Base-by-base conservation (phyloP, 2,888 invertebrate genomes). In the Steinernema scapterisci region DNA sequence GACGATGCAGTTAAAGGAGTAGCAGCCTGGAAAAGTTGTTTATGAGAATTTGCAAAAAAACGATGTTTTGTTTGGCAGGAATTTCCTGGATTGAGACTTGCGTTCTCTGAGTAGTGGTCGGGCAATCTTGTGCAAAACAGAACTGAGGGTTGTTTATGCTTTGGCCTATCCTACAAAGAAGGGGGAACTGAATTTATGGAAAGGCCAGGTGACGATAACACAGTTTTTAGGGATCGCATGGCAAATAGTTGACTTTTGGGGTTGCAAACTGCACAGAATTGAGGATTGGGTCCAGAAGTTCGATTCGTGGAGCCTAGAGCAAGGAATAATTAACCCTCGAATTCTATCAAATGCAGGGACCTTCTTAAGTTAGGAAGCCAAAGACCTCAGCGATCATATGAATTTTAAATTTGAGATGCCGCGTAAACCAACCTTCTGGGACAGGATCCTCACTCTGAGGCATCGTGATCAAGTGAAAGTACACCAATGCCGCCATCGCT, bases 1-100 rank as follows among this genome's bases (percentile, higher is more conserved):
- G 16, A 63, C 63, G 1, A 63, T 13, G 63, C 63, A 63, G 31
- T 63, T 63, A 16, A 63, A 63, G 11, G 63, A 25, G 63, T 31
- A 63, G 31, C 63, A 63, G 16, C 63, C 63, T 63, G 21, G 1
- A 52, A 52, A 19, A n/a, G 21, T n/a, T 21, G 19, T 23, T 21
- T 21, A 52, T 11, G 16, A 52, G 2, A 23, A 21, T 9, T 3
- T 9, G 21, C 31, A 63, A 25, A 16, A 5, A 63, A 63, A n/a
- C 7, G 31, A 38, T 11, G 27, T 16, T 13, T n/a, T 48, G 48
- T 19, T 13, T 48, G n/a, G n/a, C n/a, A n/a, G 45, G 7, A 44
- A 44, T 44, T 16, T 44, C 16, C 16, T 7, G 45, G 9, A 16
- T 44, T 44, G 45, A 16, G 45, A 44, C 9, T 16, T 7, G 9